Conservation (phyloP, 2,888 invertebrate genomes). For the Heliconius sara region DNA sequence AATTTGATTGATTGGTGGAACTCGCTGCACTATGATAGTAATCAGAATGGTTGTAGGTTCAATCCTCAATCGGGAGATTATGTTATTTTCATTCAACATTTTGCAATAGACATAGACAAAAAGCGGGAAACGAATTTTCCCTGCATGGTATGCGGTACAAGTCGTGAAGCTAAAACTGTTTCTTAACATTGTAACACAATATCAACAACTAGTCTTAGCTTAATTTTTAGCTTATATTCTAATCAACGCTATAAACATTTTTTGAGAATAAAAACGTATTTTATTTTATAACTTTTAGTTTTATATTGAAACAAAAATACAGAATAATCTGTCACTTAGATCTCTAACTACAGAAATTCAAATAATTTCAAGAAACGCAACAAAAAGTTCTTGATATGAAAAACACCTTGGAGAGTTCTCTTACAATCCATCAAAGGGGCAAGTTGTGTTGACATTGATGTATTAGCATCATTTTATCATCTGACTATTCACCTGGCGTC, state of each 20-base stretch:
- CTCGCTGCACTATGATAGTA: not conserved
- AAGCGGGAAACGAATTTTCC: too few relatives aligned
- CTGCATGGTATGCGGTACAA: too few relatives aligned
- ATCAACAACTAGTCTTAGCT: too few relatives aligned
- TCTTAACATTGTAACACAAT: too few relatives aligned
- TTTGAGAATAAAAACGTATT: not conserved
- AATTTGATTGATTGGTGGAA: not conserved
- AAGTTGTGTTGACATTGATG: slow-evolving; percentile 34
- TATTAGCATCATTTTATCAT: slow-evolving; percentile 36
- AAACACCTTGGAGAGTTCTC: slow-evolving; percentile 20
- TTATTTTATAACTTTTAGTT: not conserved
- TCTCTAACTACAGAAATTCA: not conserved
- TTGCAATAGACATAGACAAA: too few relatives aligned
- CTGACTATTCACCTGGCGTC: slow-evolving; percentile 8
- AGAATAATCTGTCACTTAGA: not conserved
- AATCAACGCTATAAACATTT: too few relatives aligned
- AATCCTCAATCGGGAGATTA: too few relatives aligned
- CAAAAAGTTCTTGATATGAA: slow-evolving; percentile 15
- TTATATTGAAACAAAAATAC: not conserved
- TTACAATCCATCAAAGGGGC: slow-evolving; percentile 32
- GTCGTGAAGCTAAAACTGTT: too few relatives aligned
- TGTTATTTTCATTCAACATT: too few relatives aligned
- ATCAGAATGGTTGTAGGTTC: too few relatives aligned
- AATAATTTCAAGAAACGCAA: not conserved
- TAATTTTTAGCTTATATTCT: too few relatives aligned